A percentile compares a stretch with the other conserved stretches of the same genome.
These are phyloP conservation scores for Ifrita kowaldi DNA, from an alignment of 2,113 vertebrate species.

Conservation along the genomic window DNA sequence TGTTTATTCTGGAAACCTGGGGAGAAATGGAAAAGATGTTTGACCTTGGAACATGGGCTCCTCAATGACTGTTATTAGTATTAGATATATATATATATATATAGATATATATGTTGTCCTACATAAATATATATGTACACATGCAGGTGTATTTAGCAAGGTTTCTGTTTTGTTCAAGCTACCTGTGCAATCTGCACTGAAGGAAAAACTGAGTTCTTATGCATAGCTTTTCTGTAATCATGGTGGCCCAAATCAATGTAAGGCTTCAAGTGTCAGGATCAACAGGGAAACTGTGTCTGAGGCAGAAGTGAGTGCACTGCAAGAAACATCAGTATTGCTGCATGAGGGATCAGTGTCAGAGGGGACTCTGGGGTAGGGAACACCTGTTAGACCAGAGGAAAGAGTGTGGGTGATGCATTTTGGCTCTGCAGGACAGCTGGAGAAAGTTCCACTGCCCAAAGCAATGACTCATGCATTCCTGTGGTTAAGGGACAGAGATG, in stretches of 20 bases:
- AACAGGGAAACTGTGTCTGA: not conserved
- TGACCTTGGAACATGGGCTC: not conserved
- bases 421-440: not conserved
- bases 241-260: not conserved
- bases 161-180: not conserved
- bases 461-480: not conserved
- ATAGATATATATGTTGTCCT: not conserved
- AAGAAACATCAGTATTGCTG: not conserved
- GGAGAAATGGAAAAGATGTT: not conserved
- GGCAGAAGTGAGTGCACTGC: fast-evolving
- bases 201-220: not conserved
- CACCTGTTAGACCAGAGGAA: not conserved
- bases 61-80: not conserved
- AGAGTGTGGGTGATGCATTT: not conserved
- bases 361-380: no score
- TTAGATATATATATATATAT: not conserved
- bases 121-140: fast-evolving
- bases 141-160: not conserved
- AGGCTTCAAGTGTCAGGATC: not conserved
- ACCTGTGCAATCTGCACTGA: not conserved
- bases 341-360: fast-evolving
- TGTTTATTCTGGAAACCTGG: not conserved
- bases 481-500: not conserved
- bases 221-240: not conserved
- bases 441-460: not conserved